Conservation (phyloP, 2,113 vertebrate species). For the Amblyornis subalaris region DNA sequence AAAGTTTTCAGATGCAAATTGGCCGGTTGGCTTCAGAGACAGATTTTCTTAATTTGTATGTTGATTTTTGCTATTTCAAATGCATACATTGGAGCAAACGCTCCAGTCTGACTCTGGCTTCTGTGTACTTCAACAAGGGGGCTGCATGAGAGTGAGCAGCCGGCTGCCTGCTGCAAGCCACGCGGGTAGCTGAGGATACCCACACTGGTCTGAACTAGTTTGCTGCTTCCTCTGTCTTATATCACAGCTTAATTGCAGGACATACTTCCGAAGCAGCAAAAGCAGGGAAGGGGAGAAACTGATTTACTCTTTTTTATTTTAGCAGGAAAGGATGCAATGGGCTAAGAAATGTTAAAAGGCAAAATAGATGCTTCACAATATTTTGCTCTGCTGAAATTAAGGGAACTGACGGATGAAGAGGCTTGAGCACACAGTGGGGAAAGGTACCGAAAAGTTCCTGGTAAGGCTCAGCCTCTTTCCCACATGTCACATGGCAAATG, state of each 20-base stretch:
- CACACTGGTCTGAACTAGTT: not conserved
- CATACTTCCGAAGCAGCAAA: not conserved
- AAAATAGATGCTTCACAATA: not conserved
- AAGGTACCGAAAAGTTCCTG: not conserved
- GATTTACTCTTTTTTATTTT: not conserved
- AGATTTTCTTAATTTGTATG: slow-evolving; percentile 18
- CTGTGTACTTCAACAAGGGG: not conserved
- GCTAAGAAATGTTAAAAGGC: not conserved
- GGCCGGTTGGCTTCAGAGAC: not conserved
- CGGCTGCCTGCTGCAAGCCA: not conserved
- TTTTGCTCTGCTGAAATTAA: not conserved
- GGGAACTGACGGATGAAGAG: not conserved
- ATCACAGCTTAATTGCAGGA: not conserved
- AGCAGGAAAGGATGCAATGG: not conserved
- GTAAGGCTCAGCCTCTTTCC: not conserved
- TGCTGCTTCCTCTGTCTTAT: not conserved
- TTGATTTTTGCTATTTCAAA: slow-evolving; percentile 9
- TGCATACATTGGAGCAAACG: not conserved
- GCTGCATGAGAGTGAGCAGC: not conserved
- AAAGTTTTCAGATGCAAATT: not conserved
- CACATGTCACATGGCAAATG: not conserved
- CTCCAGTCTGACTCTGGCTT: not conserved
- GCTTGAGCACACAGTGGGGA: not conserved
- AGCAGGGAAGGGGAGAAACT: not conserved
- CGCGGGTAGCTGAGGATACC: not conserved